Evolutionary conservation across 2,797 vertebrate species (phyloP), one percentile per base, ranked within the genome.

Genomic region (Pseudochromis fuscus): DNA sequence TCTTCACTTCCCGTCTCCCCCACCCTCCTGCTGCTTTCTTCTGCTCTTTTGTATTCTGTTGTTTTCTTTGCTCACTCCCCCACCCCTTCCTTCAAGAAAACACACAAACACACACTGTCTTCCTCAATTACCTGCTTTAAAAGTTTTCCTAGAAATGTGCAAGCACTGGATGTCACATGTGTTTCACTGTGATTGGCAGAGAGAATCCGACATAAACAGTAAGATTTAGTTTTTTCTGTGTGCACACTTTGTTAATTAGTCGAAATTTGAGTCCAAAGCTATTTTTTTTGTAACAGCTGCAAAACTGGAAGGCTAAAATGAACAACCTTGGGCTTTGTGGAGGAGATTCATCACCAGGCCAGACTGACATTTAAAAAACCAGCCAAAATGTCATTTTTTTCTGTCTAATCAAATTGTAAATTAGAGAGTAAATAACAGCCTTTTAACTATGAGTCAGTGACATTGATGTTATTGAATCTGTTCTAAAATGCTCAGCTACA

Each of bases 1-100:
- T 87, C 82, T 81, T 78, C 75, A 77, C 59, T 81, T 68, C 55
- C 55, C 23, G 48, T 60, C 67, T 30, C 21, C 50, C 69, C 44
- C 31, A 19, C 49, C 66, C 42, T 44, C 27, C 63, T 38, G 59
- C 38, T 58, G 18, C 33, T 62, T 66, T 74, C 40, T 56, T 52
- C 53, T 37, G 48, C 71, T 81, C 64, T 70, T 84, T 75, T 72
- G 44, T 75, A 67, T 85, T 70, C 63, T 60, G 33, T 55, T 60
- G 33, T 70, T 66, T 42, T 68, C 48, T 30, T 57, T 40, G 44
- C 53, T 35, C 49, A 11, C 62, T 40, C 24, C 38, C 18, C 42
- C 10, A 7, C 19, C 5, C 21, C 50, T 35, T 38, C 31, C n/a
- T n/a, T 30, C 37, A 59, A 33, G 16, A 56, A 69, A 56, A 64